These are phyloP conservation scores for Sceliomorpha sp. DNA, from an alignment of 2,888 invertebrate genomes.

Conservation along the genomic window DNA sequence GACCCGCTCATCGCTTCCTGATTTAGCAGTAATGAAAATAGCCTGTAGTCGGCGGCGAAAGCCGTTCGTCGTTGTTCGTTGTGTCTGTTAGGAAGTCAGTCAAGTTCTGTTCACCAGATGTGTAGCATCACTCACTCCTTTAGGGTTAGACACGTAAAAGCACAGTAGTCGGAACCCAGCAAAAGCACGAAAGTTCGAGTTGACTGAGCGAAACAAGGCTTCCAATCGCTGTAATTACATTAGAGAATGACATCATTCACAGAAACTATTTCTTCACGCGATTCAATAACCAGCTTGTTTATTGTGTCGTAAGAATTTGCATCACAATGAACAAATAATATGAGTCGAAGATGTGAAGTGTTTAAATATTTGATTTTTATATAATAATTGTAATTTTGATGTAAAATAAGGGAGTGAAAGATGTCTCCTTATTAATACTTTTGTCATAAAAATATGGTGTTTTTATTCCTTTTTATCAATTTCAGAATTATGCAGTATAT, in stretches of 20 bases:
- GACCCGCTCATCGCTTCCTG: too few relatives aligned
- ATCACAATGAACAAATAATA: too few relatives aligned
- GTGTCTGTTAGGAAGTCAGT: conserved; percentile 26
- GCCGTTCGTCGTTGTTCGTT: conserved; percentile 4
- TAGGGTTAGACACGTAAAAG: conserved; percentile 46
- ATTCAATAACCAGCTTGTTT: too few relatives aligned
- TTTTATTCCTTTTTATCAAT: too few relatives aligned
- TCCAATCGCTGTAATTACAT: conserved; percentile 43
- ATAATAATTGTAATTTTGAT: too few relatives aligned
- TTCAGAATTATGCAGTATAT: too few relatives aligned
- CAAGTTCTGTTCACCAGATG: conserved; percentile 43
- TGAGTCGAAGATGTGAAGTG: too few relatives aligned
- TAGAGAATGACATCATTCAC: conserved; percentile 26
- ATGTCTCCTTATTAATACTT: too few relatives aligned
- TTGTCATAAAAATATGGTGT: too few relatives aligned
- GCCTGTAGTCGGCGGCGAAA: conserved; percentile 6
- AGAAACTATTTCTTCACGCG: conserved; percentile 2
- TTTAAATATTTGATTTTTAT: too few relatives aligned
- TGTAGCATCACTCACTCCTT: conserved; percentile 44
- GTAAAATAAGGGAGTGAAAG: too few relatives aligned
- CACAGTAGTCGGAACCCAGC: conserved; percentile 43
- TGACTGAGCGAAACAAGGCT: conserved; percentile 38
- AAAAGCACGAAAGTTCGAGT: conserved; percentile 44
- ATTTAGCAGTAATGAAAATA: conserved; percentile 15
- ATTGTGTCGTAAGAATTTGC: too few relatives aligned